A percentile compares a stretch with the other conserved stretches of the same genome.
Evolutionary conservation across 2,113 vertebrate species (phyloP).

Genomic region (Sinocyclocheilus anophthalmus): DNA sequence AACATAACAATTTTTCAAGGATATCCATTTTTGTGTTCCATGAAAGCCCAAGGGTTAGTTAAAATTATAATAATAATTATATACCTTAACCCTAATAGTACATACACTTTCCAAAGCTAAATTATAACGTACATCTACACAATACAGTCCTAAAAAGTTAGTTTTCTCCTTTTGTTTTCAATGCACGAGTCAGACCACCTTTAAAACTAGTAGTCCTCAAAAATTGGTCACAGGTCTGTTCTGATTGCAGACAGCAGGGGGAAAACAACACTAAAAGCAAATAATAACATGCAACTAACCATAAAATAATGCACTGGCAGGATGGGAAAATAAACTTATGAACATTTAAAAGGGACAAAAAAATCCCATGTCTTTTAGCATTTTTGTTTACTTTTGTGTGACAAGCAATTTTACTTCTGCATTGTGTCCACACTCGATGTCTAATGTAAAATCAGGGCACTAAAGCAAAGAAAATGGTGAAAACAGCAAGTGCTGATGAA

Average conservation of each 20-base stretch:
- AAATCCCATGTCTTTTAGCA: neutral
- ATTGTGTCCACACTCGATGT: neutral
- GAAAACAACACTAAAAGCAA: too few relatives aligned
- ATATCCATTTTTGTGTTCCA: neutral
- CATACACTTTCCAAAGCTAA: neutral
- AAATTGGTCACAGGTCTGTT: too few relatives aligned
- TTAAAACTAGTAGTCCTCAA: neutral
- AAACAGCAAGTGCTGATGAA: neutral
- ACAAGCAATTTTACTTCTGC: too few relatives aligned
- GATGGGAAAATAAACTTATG: too few relatives aligned
- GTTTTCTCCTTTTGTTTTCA: neutral
- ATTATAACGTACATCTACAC: neutral
- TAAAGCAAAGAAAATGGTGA: neutral
- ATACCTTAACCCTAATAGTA: neutral
- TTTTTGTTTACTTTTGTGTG: too few relatives aligned
- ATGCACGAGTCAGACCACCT: neutral
- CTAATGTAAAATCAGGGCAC: neutral
- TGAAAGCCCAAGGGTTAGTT: neutral
- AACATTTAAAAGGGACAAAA: too few relatives aligned
- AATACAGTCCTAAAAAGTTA: neutral
- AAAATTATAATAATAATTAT: neutral
- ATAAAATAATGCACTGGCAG: too few relatives aligned
- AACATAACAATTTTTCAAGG: neutral
- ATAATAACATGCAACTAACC: too few relatives aligned
- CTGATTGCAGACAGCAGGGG: too few relatives aligned